Evolutionary conservation across 2,113 vertebrate genomes (phyloP), one percentile per base, ranked within the genome.

Genomic region (Chloropsis hardwickii): DNA sequence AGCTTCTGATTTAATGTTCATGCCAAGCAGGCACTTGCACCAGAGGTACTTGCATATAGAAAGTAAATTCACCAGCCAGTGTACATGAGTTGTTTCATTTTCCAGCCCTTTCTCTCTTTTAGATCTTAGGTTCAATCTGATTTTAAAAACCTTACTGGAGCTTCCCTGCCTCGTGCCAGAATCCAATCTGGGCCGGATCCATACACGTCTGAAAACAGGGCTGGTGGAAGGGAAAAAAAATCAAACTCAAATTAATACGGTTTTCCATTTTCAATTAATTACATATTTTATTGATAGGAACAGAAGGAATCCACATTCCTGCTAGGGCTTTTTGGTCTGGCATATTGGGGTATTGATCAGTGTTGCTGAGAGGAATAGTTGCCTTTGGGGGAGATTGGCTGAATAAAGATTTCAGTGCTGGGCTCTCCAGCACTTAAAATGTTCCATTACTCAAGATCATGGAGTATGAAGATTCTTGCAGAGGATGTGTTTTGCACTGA

Each of bases 261-360:
- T 71, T 91, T 90, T 91, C 86, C 70, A 64, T 93, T 92, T 96
- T 62, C 92, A 95, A 97, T 86, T 95, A 96, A 92, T 93, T 92
- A 85, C 73, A 77, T 91, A 96, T 94, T 92, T 95, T 96, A 95
- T 92, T 92, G 95, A 94, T 82, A 87, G 78, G 35, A 93, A 76
- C 73, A 95, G 90, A 90, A 96, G 82, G 82, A 91, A 80, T 79
- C 73, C 87, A 62, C 67, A 35, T 70, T 74, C 65, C 62, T 84
- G 56, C 53, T 50, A 76, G 69, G 76, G 82, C 81, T 87, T 85
- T 94, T 89, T 14, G 31, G 88, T 44, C 83, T 91, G 88, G 83
- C 35, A 72, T 94, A 95, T 92, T 82, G 92, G 81, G 94, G 69
- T 95, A 96, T 96, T 91, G 96, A 96, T 97, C 86, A 94, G 86